Evolutionary conservation across 2,888 invertebrate genomes (phyloP).

Genomic region (Dicyrtomina minuta): DNA sequence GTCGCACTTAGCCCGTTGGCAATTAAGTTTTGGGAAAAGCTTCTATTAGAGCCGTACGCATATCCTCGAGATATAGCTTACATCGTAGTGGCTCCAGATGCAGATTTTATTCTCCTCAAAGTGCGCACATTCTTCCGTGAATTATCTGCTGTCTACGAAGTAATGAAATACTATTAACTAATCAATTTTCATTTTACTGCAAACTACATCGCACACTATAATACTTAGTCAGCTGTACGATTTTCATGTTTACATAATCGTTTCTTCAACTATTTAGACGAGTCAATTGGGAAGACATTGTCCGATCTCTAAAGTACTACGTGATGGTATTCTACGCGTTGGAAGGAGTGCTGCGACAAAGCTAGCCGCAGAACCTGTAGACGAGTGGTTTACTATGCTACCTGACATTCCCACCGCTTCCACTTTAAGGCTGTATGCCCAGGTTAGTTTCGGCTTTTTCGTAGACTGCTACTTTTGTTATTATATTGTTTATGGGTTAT

Average conservation of each 20-base stretch:
- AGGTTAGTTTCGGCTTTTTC: constrained; percentile 60
- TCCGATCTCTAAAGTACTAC: constrained; percentile 77
- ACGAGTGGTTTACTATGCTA: constrained; percentile 85
- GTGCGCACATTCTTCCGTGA: constrained; percentile 88
- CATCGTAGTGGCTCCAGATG: constrained; percentile 90
- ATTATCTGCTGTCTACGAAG: constrained; percentile 87
- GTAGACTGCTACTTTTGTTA: too few relatives aligned
- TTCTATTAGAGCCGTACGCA: constrained; percentile 96
- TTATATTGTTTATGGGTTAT: too few relatives aligned
- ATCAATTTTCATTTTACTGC: too few relatives aligned
- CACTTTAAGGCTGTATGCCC: constrained; percentile 83
- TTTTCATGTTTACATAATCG: too few relatives aligned
- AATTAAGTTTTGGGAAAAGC: constrained; percentile 91
- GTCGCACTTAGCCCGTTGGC: constrained; percentile 91
- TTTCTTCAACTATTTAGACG: constrained; percentile 59
- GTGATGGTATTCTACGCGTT: constrained; percentile 85
- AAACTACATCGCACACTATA: too few relatives aligned
- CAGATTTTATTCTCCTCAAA: constrained; percentile 74
- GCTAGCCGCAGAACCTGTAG: constrained; percentile 67
- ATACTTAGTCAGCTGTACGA: too few relatives aligned
- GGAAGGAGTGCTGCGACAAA: constrained; percentile 68
- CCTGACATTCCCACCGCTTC: constrained; percentile 79
- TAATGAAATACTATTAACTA: constrained; percentile 54
- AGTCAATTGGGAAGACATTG: constrained; percentile 91
- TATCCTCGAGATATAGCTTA: constrained; percentile 92